Evolutionary conservation across 2,888 invertebrate genomes (phyloP).

Genomic region (Omphaloscelis lunosa): DNA sequence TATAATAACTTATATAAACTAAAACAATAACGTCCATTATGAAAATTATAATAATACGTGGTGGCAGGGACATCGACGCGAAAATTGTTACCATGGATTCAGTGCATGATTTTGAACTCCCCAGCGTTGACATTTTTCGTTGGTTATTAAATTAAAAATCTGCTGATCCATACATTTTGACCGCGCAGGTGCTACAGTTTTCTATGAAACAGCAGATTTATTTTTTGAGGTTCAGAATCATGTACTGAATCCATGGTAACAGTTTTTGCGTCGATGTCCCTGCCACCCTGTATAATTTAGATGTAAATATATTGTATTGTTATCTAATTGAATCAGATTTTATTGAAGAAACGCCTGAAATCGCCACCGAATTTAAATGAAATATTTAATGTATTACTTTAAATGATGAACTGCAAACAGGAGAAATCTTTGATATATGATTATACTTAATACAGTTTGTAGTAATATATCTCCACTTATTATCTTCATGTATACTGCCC

Average conservation of each 20-base stretch:
- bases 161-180: no score
- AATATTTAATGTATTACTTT: constrained; percentile 33
- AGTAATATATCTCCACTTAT: constrained; percentile 33
- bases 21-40: constrained; percentile 65
- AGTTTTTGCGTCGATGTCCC: no score
- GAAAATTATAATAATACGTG: constrained; percentile 44
- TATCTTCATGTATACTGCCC: constrained; percentile 25
- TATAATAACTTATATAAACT: constrained; percentile 43
- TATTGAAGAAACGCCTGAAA: constrained; percentile 58
- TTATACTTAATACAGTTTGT: constrained; percentile 28
- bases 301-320: constrained; percentile 66
- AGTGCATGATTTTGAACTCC: no score
- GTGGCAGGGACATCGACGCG: no score
- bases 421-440: constrained; percentile 14
- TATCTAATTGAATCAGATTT: constrained; percentile 65
- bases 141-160: no score
- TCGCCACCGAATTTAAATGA: constrained; percentile 64
- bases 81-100: no score
- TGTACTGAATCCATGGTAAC: no score
- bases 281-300: constrained; percentile 26
- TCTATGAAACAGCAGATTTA: no score
- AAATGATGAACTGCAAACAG: constrained; percentile 17
- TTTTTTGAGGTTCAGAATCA: no score
- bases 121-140: no score
- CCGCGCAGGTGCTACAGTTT: no score